A percentile compares a stretch with the other conserved stretches of the same genome.
Conservation (phyloP, 2,797 vertebrate species). For the Erpetoichthys calabaricus region DNA sequence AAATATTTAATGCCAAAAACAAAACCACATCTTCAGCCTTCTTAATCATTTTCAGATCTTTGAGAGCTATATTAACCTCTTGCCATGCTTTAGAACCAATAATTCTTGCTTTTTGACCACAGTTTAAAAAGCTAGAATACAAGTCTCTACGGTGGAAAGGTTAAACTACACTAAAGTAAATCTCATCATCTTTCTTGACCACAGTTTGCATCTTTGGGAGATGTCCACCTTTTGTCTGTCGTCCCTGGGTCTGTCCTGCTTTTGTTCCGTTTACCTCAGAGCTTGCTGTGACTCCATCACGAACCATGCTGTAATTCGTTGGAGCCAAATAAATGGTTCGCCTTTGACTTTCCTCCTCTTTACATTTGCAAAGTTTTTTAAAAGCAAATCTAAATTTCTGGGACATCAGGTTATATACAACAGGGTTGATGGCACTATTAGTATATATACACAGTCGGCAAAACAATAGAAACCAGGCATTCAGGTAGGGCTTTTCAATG, state of each 20-base stretch:
- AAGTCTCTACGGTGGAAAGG: background rate
- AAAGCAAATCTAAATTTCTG: conserved; percentile 62
- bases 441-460: conserved; percentile 58
- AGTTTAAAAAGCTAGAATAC: no score
- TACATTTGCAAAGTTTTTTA: conserved; percentile 48
- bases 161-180: conserved; percentile 19
- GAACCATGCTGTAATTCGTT: conserved; percentile 24
- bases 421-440: conserved; percentile 66
- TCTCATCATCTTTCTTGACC: conserved; percentile 4
- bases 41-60: no score
- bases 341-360: conserved; percentile 25
- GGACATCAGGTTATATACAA: conserved; percentile 67
- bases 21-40: no score
- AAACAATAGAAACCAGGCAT: conserved; percentile 63
- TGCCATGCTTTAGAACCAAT: no score
- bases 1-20: no score
- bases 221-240: conserved; percentile 1
- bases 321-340: conserved; percentile 30
- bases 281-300: conserved; percentile 21
- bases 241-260: conserved; percentile 1
- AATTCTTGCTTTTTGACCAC: no score
- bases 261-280: conserved; percentile 20
- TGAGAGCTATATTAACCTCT: no score
- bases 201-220: background rate
- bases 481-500: conserved; percentile 46